Evolutionary conservation across 2,797 vertebrate species (phyloP), one percentile per base, ranked within the genome.

Genomic region (Momotus momota): DNA sequence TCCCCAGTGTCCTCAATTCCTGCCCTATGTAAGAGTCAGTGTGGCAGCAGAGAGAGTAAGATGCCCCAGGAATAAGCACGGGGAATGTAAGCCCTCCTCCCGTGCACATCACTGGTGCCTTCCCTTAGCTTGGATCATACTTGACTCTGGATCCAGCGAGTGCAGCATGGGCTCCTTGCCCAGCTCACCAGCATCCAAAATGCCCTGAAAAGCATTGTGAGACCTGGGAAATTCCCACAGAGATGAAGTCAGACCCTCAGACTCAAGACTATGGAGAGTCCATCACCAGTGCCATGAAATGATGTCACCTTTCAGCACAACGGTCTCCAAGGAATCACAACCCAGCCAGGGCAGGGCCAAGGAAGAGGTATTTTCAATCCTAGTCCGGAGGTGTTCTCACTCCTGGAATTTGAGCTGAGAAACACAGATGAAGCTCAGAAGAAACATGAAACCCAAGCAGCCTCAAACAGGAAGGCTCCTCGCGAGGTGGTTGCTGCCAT

Each of bases 241-340:
- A 86, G 80, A 26, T 80, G 79, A 95, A 95, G 78, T 91, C 91
- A 95, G 88, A 87, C 33, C 62, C 43, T 73, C 46, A 92, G 58
- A 46, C 41, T 60, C 2, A 3, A 85, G 83, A 51, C 60, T 17
- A 22, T 3, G 20, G 18, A 0, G 1, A 51, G 67, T 62, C 69
- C 46, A 72, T n/a, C 20, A 20, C 57, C 8, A 2, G 25, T 90
- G 88, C 88, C 83, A 49, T 3, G 33, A 33, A 9, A 46, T 86
- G 87, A 95, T 61, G 85, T 96, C 94, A 90, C 88, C 74, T 96
- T 94, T 95, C 87, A 94, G 77, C 91, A 81, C 13, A 0, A 57
- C 0, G 0, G 73, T 64, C 91, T 54, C 93, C 0, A 0, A 86
- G 80, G 82, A 12, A 83, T 48, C 3, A 12, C 91, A 65, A 16